Conservation (phyloP, 2,113 vertebrate genomes). For the Dasyurus viverrinus region DNA sequence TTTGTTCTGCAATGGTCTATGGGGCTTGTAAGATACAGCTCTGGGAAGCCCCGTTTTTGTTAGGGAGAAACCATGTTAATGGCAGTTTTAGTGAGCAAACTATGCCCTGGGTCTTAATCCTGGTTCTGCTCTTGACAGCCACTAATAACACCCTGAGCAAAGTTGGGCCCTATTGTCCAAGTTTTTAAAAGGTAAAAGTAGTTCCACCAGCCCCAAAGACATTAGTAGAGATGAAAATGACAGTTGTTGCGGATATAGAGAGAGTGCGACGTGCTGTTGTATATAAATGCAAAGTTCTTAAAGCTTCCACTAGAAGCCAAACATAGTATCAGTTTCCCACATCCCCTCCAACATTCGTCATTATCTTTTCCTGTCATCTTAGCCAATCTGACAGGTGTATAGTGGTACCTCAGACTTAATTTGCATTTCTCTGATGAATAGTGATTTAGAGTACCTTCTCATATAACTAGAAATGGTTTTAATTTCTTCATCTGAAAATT, state of each 20-base stretch:
- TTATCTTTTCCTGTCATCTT: too few relatives aligned
- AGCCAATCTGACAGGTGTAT: too few relatives aligned
- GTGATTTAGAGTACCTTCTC: too few relatives aligned
- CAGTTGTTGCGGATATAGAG: neutral
- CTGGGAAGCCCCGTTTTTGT: neutral
- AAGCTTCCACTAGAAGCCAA: neutral
- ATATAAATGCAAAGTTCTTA: neutral
- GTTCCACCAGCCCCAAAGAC: neutral
- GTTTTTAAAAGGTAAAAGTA: constrained; percentile 8
- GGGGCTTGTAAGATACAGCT: neutral
- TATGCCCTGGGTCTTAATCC: neutral
- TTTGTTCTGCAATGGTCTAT: neutral
- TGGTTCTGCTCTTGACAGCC: neutral
- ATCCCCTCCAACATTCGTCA: too few relatives aligned
- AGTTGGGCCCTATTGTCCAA: neutral
- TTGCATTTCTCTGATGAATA: too few relatives aligned
- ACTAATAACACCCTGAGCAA: too few relatives aligned
- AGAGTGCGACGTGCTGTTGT: neutral
- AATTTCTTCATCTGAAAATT: too few relatives aligned
- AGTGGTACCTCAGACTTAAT: too few relatives aligned
- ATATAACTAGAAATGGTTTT: too few relatives aligned
- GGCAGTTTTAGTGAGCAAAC: neutral
- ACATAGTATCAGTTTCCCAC: neutral
- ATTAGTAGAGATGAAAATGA: neutral
- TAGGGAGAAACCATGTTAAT: neutral